Base-by-base conservation (phyloP, 2,888 invertebrate genomes). In the Drosophila histrio region DNA sequence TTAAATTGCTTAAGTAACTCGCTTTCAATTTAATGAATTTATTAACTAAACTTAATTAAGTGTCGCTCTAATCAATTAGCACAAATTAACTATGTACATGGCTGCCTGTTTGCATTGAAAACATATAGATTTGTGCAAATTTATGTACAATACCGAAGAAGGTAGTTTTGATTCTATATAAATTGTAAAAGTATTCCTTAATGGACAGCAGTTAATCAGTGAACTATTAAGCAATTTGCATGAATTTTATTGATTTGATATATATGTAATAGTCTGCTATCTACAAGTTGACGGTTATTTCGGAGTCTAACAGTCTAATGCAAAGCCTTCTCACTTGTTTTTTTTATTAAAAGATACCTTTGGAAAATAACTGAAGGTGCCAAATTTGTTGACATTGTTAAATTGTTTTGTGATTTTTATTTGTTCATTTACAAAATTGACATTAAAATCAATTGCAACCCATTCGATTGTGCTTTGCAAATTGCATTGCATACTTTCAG, bases 401-500 rank as follows among this genome's bases (percentile, higher is more conserved):
- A 73, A 72, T 52, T 52, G 43, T 34, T 61, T 61, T 39, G 39
- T 39, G 11, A 32, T 47, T 65, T 43, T 59, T 9, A 43, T 44
- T 11, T n/a, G 41, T 46, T 26, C 8, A 9, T 64, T 64, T 46
- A 11, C 1, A 52, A 43, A 58, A 59, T 70, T 53, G 49, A 8
- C 66, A 43, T 28, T 49, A 22, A 61, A 69, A 71, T 59, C 64
- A 63, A 87, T 80, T 59, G 63, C 57, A 73, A 67, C 46, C 53
- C 77, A 67, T 71, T 78, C 79, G 63, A 43, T 38, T 50, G 39
- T 46, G 50, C 59, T 75, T 77, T 54, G 66, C 26, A 65, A 85
- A 85, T 76, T 77, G 71, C 79, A 85, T 85, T 72, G 86, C 77
- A 78, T 83, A 62, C 68, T 66, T 49, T 67, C 75, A 73, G 74